These are phyloP conservation scores for Coendou prehensilis DNA, from an alignment of 2,797 vertebrate genomes.

Conservation along the genomic window DNA sequence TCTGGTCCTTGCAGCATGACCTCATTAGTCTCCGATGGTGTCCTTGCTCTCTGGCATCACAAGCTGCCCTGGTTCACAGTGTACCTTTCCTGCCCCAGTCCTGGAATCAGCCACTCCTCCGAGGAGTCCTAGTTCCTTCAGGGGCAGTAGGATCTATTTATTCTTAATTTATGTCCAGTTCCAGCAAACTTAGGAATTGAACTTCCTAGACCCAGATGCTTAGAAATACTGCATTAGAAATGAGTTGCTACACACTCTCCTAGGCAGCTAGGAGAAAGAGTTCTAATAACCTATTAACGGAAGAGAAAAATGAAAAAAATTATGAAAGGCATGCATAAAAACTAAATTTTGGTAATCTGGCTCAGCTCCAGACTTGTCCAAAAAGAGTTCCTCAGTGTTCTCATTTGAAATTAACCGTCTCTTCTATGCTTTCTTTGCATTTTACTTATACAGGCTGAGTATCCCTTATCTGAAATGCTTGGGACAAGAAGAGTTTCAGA, in stretches of 20 bases:
- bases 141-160: not conserved
- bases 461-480: not conserved
- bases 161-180: slow-evolving; percentile 55
- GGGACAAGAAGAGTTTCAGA: not conserved
- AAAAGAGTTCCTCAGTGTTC: not conserved
- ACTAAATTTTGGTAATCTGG: not conserved
- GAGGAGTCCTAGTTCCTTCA: not conserved
- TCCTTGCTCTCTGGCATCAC: not conserved
- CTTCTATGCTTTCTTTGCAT: not conserved
- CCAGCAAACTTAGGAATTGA: slow-evolving; percentile 47
- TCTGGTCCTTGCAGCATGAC: not conserved
- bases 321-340: not conserved
- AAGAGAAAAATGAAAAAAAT: not conserved
- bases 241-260: not conserved
- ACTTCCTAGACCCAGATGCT: slow-evolving; percentile 38
- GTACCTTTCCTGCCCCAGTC: not conserved
- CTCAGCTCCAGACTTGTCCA: not conserved
- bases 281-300: not conserved
- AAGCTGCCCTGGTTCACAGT: not conserved
- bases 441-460: not conserved
- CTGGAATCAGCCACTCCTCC: not conserved
- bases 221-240: slow-evolving; percentile 39
- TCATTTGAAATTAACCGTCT: not conserved
- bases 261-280: not conserved
- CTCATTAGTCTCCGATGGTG: not conserved